Base-by-base conservation (phyloP, 2,888 invertebrate species). In the Julus scanicus region DNA sequence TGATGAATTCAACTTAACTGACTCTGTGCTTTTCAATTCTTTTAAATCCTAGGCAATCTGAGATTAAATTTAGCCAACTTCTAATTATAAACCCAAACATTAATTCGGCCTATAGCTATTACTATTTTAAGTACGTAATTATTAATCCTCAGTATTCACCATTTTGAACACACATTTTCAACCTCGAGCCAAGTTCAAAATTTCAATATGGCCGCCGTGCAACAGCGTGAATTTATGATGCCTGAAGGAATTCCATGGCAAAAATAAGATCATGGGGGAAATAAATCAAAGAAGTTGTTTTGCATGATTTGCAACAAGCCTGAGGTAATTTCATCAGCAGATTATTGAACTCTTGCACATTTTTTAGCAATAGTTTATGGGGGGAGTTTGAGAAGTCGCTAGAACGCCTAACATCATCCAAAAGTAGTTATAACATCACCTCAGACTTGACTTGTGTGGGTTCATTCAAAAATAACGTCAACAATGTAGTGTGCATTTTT, bases 221-320 rank as follows among this genome's bases (percentile, higher is more conserved):
- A 63, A 63, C 63, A 63, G 11, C n/a, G n/a, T 63, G 17, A 63
- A n/a, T 63, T 44, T 63, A 63, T 63, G 63, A 63, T 63, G 63
- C 63, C 63, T 63, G n/a, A n/a, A 63, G 63, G 63, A 63, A 63
- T 63, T 17, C n/a, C 63, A n/a, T 63, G 3, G 2, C n/a, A 17
- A 63, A 63, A 63, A 63, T 63, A 63, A 63, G n/a, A 63, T 63
- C 63, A 63, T n/a, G 63, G 63, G 63, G 63, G n/a, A n/a, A 63
- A 63, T 63, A 63, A 63, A 63, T 63, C 63, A 63, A 15, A 63
- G n/a, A 17, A n/a, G 17, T 63, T 63, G 63, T n/a, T 3, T 13
- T n/a, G 3, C 63, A 63, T 17, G 63, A 63, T 63, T 53, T 53
- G 53, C 2, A 15, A 11, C 53, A 9, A 53, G 53, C 53, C 53